A percentile compares a stretch with the other conserved stretches of the same genome.
Conservation (phyloP, 2,888 invertebrate species). For the Netelia melanura region DNA sequence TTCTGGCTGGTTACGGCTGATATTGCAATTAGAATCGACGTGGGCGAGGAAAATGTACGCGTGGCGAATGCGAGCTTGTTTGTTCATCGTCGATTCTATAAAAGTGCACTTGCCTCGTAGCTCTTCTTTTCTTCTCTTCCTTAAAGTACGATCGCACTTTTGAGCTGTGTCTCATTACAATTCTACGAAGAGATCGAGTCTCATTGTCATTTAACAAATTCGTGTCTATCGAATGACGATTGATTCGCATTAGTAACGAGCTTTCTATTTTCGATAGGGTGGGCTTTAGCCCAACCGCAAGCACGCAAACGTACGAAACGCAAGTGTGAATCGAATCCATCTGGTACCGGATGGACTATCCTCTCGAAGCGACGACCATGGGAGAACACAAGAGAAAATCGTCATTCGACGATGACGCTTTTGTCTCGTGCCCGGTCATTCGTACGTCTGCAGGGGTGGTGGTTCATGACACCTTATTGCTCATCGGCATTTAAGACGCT, state of each 20-base stretch:
- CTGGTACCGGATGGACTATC: slow-evolving; percentile 4
- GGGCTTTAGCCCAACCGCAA: slow-evolving; percentile 1
- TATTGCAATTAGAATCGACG: slow-evolving; percentile 69
- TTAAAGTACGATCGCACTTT: neutral
- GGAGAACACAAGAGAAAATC: slow-evolving; percentile 52
- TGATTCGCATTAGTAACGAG: slow-evolving; percentile 52
- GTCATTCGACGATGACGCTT: slow-evolving; percentile 66
- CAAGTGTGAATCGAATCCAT: slow-evolving; percentile 10
- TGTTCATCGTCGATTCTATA: slow-evolving; percentile 18
- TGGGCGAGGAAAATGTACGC: slow-evolving; percentile 53
- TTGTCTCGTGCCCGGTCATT: slow-evolving; percentile 11
- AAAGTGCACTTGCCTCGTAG: slow-evolving; percentile 1
- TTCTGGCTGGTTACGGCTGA: slow-evolving; percentile 61
- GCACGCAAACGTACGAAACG: neutral
- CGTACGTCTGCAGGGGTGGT: slow-evolving; percentile 45
- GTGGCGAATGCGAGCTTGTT: slow-evolving; percentile 30
- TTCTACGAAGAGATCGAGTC: neutral
- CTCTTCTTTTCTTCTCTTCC: neutral
- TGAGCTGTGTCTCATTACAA: too few species aligned
- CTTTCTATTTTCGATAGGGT: slow-evolving; percentile 62
- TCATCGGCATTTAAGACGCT: slow-evolving; percentile 43
- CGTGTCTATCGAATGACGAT: slow-evolving; percentile 45
- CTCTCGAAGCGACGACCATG: slow-evolving; percentile 10
- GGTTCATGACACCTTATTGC: slow-evolving; percentile 60
- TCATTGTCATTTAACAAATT: neutral